Conservation (phyloP, 1,140 invertebrate species). For the Caerostris extrusa region DNA sequence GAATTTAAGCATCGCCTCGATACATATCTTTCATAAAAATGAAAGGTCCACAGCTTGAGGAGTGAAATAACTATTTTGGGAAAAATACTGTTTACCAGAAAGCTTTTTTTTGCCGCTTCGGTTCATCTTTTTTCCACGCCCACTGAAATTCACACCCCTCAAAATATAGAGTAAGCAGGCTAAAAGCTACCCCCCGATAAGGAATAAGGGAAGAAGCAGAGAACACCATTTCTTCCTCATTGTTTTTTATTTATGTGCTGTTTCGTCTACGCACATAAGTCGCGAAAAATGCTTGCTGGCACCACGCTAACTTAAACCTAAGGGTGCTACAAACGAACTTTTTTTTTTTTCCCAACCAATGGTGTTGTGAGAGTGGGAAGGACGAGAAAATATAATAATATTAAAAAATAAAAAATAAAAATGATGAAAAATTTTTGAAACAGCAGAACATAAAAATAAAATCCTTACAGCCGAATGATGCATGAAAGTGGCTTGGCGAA, state of each 20-base stretch:
- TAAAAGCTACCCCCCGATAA: slow-evolving; percentile 14
- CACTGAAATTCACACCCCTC: slow-evolving; percentile 29
- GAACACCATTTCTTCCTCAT: not conserved
- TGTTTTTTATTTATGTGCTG: slow-evolving; percentile 3
- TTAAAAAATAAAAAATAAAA: slow-evolving; percentile 22
- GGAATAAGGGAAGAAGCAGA: not conserved
- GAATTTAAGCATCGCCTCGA: not conserved
- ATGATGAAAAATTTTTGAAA: slow-evolving; percentile 9
- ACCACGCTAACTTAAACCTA: not conserved
- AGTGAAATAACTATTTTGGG: slow-evolving; percentile 44
- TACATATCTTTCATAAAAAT: slow-evolving; percentile 10
- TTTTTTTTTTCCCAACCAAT: slow-evolving; percentile 3
- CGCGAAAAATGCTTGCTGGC: slow-evolving; percentile 29
- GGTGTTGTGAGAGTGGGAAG: not conserved
- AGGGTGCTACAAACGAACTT: slow-evolving; percentile 64
- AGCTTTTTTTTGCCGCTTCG: slow-evolving; percentile 23
- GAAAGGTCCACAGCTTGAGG: not conserved
- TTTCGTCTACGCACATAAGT: slow-evolving; percentile 27
- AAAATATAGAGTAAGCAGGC: slow-evolving; percentile 12
- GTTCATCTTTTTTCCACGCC: not conserved
- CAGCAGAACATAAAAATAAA: slow-evolving; percentile 46
- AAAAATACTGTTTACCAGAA: slow-evolving; percentile 43
- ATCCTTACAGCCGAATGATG: slow-evolving; percentile 62
- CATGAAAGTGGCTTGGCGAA: slow-evolving; percentile 71
- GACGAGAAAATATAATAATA: not conserved